Evolutionary conservation across 2,113 vertebrate genomes (phyloP).

Genomic region (Ancistrus triradiatus): DNA sequence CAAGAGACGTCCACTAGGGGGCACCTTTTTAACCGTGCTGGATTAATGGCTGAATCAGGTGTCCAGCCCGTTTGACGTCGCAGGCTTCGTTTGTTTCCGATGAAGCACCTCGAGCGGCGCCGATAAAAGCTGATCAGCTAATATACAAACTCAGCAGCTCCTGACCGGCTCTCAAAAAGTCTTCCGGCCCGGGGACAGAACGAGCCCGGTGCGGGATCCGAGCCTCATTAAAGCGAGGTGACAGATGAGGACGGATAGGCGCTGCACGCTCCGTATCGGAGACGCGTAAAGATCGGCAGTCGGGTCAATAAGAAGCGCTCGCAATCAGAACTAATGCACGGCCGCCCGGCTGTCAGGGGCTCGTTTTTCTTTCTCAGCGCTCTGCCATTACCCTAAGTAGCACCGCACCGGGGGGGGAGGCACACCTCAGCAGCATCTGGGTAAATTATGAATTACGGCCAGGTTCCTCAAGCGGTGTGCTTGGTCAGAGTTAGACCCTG

Average conservation of each 20-base stretch:
- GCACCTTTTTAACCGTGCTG: too few relatives aligned
- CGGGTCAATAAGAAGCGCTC: constrained; percentile 30
- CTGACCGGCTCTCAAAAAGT: too few relatives aligned
- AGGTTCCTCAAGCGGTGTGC: too few relatives aligned
- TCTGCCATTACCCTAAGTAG: constrained; percentile 55
- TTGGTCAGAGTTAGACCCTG: too few relatives aligned
- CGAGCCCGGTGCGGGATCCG: not conserved
- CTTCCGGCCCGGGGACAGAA: not conserved
- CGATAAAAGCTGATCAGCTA: too few relatives aligned
- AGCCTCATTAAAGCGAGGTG: constrained; percentile 29
- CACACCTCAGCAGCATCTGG: not conserved
- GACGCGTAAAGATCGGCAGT: constrained; percentile 13
- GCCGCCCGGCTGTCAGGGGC: constrained; percentile 30
- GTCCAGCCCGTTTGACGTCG: too few relatives aligned
- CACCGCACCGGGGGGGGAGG: constrained; percentile 16
- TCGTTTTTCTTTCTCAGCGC: constrained; percentile 45
- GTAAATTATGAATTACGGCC: too few relatives aligned
- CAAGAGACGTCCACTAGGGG: too few relatives aligned
- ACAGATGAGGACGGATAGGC: constrained; percentile 18
- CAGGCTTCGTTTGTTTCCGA: too few relatives aligned
- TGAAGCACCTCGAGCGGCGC: too few relatives aligned
- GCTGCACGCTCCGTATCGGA: constrained; percentile 29
- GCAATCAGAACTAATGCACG: constrained; percentile 45
- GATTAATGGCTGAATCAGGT: too few relatives aligned
- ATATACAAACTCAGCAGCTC: too few relatives aligned